These are phyloP conservation scores for Micromussa lordhowensis DNA, from an alignment of 92 coral and sea anemone species.

Conservation along the genomic window DNA sequence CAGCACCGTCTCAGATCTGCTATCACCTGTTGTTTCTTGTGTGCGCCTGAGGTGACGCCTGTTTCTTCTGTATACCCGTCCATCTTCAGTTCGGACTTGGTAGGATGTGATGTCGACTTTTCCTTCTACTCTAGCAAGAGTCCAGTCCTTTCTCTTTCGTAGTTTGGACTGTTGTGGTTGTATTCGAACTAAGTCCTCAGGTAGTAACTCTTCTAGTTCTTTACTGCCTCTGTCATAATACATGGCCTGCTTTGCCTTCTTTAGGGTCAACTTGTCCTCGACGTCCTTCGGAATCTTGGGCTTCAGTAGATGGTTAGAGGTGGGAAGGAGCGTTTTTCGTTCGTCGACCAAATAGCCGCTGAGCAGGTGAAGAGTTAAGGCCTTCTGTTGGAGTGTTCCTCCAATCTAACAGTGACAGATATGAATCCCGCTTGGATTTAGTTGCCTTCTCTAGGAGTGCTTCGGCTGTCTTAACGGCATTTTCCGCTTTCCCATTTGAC, in stretches of 20 bases:
- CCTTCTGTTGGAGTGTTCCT: too few relatives aligned
- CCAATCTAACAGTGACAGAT: constrained; percentile 69
- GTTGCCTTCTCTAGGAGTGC: constrained; percentile 52
- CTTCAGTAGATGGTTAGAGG: too few relatives aligned
- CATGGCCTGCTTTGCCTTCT: too few relatives aligned
- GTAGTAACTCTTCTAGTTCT: too few relatives aligned
- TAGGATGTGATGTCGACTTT: constrained; percentile 45
- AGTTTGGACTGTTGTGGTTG: constrained; percentile 9
- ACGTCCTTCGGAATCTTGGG: not conserved
- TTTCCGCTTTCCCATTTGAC: constrained; percentile 67
- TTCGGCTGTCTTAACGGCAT: constrained; percentile 68
- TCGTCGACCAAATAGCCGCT: too few relatives aligned
- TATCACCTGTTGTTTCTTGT: too few relatives aligned
- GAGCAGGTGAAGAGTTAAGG: constrained; percentile 53
- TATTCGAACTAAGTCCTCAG: not conserved
- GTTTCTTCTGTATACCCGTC: too few relatives aligned
- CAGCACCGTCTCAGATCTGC: too few relatives aligned
- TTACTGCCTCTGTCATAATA: too few relatives aligned
- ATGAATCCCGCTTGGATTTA: constrained; percentile 60
- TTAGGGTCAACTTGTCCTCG: not conserved
- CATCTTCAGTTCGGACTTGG: constrained; percentile 61
- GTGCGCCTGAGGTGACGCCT: too few relatives aligned
- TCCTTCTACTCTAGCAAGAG: constrained; percentile 30
- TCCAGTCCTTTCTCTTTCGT: constrained; percentile 35
- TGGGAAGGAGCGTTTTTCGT: too few relatives aligned